Base-by-base conservation (phyloP, 1,140 invertebrate genomes). In the Stegodyphus mimosarum region DNA sequence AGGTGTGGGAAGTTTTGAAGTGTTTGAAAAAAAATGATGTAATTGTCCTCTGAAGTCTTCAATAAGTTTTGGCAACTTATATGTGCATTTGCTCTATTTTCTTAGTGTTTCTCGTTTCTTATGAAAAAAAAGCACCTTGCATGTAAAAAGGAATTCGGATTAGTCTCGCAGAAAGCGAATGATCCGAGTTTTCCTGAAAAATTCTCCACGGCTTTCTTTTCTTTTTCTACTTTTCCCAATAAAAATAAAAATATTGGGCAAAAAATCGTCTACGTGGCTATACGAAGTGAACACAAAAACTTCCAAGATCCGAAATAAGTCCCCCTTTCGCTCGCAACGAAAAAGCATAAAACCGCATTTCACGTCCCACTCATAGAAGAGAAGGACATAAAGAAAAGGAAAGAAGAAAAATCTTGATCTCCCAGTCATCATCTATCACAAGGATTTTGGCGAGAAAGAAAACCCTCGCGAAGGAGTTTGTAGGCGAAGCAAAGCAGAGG, bases 401-500 rank as follows among this genome's bases (percentile, higher is more conserved):
- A 70, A 53, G 60, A 48, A 33, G n/a, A 13, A 63, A 51, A 78
- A 71, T 71, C 78, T 71, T 80, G 78, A 80, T 80, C 78, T 78
- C 49, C 70, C 79, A 52, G 51, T 81, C 69, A 51, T 81, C 79
- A 81, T 73, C 79, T 81, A 81, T 81, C 79, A 81, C 69, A 13
- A 6, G 79, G 79, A 81, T 81, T 81, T 81, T 63, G 79, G 70
- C 71, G 71, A 6, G 71, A 55, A 73, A 55, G 49, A 50, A 73
- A 73, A 73, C n/a, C 15, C 51, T 10, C 71, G 71, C 71, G 71
- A 51, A 73, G 48, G 70, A 81, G 79, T 81, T 81, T 81, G 79
- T 81, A 81, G 79, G 79, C 10, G 69, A 84, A 76, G 81, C 81
- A 84, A 84, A 76, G 64, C 81, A 75, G 73, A 64, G 75, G 75